Percentiles rank a stretch among this genome's conserved stretches.
Conservation (phyloP, 2,888 invertebrate species). For the Drymonia ruficornis region DNA sequence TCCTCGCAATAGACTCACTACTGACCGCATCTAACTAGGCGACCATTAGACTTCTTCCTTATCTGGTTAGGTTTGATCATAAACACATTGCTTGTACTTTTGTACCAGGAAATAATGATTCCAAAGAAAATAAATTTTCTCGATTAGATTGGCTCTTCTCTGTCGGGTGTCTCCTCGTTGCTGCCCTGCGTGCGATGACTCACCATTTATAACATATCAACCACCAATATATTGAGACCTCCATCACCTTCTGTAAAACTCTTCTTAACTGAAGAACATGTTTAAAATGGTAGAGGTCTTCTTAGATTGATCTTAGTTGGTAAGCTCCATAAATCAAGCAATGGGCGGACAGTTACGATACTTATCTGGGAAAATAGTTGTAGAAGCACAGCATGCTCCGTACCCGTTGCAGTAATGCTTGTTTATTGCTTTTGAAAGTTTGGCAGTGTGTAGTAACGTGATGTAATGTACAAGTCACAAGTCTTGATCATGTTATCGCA, state of each 20-base stretch:
- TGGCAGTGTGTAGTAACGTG: too few relatives aligned
- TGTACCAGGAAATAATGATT: not conserved
- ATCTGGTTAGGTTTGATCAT: too few relatives aligned
- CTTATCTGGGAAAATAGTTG: constrained; percentile 57
- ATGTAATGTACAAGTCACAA: too few relatives aligned
- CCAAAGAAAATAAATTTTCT: constrained; percentile 18
- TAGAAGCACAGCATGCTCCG: constrained; percentile 42
- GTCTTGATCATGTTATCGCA: too few relatives aligned
- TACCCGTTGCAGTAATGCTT: not conserved
- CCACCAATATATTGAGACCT: constrained; percentile 31
- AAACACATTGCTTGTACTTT: too few relatives aligned
- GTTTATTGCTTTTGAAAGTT: not conserved
- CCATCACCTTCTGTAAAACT: constrained; percentile 16
- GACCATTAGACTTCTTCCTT: too few relatives aligned
- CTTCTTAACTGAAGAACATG: constrained; percentile 27
- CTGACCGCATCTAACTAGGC: too few relatives aligned
- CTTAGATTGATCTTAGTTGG: constrained; percentile 36
- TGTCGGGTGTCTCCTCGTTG: constrained; percentile 25
- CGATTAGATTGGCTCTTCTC: constrained; percentile 17
- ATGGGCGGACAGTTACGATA: constrained; percentile 60
- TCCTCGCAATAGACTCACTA: too few relatives aligned
- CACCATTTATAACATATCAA: constrained; percentile 31
- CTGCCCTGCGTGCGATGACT: constrained; percentile 38
- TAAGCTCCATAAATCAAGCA: constrained; percentile 61
- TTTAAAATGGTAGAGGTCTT: constrained; percentile 41